Base-by-base conservation (phyloP, 2,888 invertebrate genomes). In the Acrocera orbiculus region DNA sequence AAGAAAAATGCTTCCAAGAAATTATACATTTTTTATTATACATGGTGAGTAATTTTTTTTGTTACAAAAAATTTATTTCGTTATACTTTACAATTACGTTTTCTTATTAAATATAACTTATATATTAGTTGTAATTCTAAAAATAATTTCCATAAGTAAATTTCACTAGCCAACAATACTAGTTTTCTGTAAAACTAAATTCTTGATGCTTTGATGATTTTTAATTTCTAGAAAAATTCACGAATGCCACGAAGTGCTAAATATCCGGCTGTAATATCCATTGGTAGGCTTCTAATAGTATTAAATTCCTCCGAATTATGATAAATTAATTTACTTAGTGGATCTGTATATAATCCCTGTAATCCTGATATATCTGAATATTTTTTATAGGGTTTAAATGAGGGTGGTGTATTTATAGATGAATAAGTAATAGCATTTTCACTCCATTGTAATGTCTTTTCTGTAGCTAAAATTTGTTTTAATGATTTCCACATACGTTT, bases 321-420 rank as follows among this genome's bases (percentile, higher is more conserved):
- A 54, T 76, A 93, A 42, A 77, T 70, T 5, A 93, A 63, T 53
- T 89, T 85, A 1, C 85, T 87, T 52, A 86, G 85, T 4, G 92
- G 83, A 62, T 92, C 90, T 43, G 81, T 79, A 50, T 92, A 93
- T 10, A 78, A 78, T 16, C 89, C 81, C 27, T 77, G 75, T 20
- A 90, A 58, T 0, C 90, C 90, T 34, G 87, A 87, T 41, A 92
- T 76, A 52, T 92, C 92, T 0, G 90, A 92, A 57, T 92, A 92
- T 49, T 90, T 92, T 51, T 89, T 89, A 0, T 83, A 75, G 4
- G 92, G 92, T 52, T 75, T 76, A 52, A 90, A 82, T 23, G 87
- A 82, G 24, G 90, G 89, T 9, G 89, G 89, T 16, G 89, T 86
- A 59, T 89, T 89, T 41, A 92, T 76, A 16, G 78, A 76, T 47